phyloP scores from a whole-genome alignment of 2,797 vertebrate genomes.

The Pelodytes ibericus region DNA sequence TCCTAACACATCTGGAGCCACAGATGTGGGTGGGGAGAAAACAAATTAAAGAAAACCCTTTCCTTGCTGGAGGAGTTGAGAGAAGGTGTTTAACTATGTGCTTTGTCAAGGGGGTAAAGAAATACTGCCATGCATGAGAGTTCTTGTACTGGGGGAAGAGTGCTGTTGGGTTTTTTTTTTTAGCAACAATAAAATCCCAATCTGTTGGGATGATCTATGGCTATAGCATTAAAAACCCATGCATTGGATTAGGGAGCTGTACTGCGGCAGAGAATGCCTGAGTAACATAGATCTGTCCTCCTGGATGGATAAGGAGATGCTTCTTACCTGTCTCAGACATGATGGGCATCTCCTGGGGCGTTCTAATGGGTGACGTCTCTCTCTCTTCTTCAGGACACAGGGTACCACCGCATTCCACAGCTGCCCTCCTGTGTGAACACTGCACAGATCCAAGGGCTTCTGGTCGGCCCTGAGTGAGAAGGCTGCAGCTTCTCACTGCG shows the following conservation, averaged over 20 bases:
- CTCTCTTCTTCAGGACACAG: slow-evolving; percentile 45
- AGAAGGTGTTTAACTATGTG: background rate
- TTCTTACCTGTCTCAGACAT: slow-evolving; percentile 50
- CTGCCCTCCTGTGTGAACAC: slow-evolving; percentile 62
- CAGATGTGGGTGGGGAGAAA: slow-evolving; percentile 32
- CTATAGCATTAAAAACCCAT: background rate
- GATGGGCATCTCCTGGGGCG: slow-evolving; percentile 13
- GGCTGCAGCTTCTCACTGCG: slow-evolving; percentile 76
- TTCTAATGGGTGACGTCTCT: background rate
- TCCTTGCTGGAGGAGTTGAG: background rate
- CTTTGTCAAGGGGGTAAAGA: background rate
- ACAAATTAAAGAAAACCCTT: too few species aligned
- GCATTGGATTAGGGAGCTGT: slow-evolving; percentile 29
- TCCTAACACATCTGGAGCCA: slow-evolving; percentile 60
- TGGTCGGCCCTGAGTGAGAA: slow-evolving; percentile 60
- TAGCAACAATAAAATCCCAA: too few species aligned
- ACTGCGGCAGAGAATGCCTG: slow-evolving; percentile 52
- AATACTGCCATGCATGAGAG: background rate
- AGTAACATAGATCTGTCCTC: background rate
- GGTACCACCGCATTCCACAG: slow-evolving; percentile 65
- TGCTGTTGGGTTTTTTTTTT: background rate
- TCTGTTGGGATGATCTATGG: background rate
- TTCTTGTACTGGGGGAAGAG: background rate
- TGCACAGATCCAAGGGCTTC: slow-evolving; percentile 69
- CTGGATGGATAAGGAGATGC: background rate